These are phyloP conservation scores for Gnathonemus longibarbis DNA, from an alignment of 2,113 vertebrate species.

Conservation along the genomic window DNA sequence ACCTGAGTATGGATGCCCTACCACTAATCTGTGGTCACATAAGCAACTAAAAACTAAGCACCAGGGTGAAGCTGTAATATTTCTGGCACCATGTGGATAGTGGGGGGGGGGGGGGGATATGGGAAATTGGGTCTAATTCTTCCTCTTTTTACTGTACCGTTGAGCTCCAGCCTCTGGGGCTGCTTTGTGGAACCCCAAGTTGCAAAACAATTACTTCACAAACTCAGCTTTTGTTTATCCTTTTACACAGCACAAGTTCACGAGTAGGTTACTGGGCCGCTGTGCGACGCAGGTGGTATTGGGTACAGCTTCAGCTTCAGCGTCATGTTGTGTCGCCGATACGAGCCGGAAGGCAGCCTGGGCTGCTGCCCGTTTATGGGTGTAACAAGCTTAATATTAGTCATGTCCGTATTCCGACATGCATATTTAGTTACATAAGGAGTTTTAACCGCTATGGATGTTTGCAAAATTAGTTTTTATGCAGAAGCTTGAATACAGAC, in stretches of 20 bases:
- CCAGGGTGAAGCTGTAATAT: not conserved
- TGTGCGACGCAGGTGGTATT: not conserved
- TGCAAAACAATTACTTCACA: not conserved
- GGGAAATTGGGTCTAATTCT: not conserved
- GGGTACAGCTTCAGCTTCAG: not conserved
- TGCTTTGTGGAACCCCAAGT: not conserved
- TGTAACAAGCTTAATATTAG: not conserved
- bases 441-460: not conserved
- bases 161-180: not conserved
- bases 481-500: not conserved
- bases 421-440: not conserved
- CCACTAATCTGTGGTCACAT: not conserved
- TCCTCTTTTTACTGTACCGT: not conserved
- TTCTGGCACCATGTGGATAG: not conserved
- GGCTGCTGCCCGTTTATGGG: not conserved
- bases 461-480: not conserved
- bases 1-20: not conserved
- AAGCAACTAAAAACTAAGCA: not conserved
- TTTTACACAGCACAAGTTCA: not conserved
- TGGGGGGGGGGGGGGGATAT: too few species aligned
- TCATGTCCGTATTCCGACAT: not conserved
- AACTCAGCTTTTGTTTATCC: not conserved
- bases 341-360: not conserved
- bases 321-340: not conserved
- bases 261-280: not conserved